phyloP scores from a whole-genome alignment of 2,888 invertebrate species.

The Arctia plantaginis region DNA sequence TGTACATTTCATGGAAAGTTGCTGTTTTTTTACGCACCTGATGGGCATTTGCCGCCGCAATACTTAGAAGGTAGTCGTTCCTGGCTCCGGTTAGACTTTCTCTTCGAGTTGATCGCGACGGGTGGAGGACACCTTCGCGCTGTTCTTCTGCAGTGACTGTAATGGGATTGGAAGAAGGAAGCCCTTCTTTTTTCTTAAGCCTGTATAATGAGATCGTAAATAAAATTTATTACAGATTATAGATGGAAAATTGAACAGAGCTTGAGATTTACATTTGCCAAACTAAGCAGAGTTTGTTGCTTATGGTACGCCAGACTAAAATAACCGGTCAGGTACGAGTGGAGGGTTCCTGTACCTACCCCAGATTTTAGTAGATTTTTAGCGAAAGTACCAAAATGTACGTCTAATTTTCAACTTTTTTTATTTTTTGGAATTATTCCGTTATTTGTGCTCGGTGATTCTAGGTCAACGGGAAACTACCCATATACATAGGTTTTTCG shows the following conservation, averaged over 20 bases:
- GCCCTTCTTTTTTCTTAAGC: slow-evolving; percentile 97
- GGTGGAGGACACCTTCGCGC: slow-evolving; percentile 97
- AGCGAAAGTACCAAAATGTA: too few relatives aligned
- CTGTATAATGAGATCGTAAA: slow-evolving; percentile 76
- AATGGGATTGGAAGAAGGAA: slow-evolving; percentile 98
- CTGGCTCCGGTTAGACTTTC: slow-evolving; percentile 97
- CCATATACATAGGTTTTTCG: too few relatives aligned
- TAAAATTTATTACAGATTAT: too few relatives aligned
- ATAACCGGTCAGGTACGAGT: too few relatives aligned
- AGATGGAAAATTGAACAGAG: background rate
- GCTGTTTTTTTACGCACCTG: slow-evolving; percentile 81
- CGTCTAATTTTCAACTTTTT: too few relatives aligned
- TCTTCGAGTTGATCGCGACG: slow-evolving; percentile 96
- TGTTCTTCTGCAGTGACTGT: slow-evolving; percentile 98
- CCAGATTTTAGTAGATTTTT: too few relatives aligned
- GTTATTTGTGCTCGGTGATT: too few relatives aligned
- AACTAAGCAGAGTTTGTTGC: too few relatives aligned
- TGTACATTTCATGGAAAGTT: background rate
- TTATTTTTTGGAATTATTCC: too few relatives aligned
- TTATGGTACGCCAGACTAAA: too few relatives aligned
- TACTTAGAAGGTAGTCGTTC: slow-evolving; percentile 96
- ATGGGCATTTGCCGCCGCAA: slow-evolving; percentile 97
- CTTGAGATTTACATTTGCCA: background rate
- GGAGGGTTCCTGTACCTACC: too few relatives aligned
- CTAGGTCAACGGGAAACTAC: too few relatives aligned